Evolutionary conservation across 2,888 invertebrate genomes (phyloP).

Genomic region (Oscheius onirici): DNA sequence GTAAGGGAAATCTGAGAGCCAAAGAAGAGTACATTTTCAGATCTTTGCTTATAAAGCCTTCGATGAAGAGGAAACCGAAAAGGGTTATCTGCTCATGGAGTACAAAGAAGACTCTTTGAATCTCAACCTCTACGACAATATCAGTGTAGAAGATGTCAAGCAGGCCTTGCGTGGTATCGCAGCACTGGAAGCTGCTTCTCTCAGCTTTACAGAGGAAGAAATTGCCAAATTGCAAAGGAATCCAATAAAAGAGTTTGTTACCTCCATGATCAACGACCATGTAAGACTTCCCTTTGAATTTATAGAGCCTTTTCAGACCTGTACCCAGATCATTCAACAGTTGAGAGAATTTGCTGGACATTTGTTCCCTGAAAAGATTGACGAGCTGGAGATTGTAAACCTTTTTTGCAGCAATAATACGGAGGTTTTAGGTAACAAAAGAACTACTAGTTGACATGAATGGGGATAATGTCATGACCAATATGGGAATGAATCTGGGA

Average conservation of each 20-base stretch:
- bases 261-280: neutral
- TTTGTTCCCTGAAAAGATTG: neutral
- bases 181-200: slow-evolving; percentile 15
- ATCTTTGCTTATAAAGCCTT: neutral
- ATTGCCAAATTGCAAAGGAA: neutral
- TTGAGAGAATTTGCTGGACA: neutral
- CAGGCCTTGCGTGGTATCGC: slow-evolving; percentile 19
- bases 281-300: neutral
- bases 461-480: neutral
- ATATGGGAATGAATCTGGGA: neutral
- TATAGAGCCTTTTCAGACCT: neutral
- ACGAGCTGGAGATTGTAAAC: neutral
- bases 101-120: slow-evolving; percentile 31
- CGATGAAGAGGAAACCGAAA: slow-evolving; percentile 30
- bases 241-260: neutral
- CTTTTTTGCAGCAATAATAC: neutral
- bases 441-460: neutral
- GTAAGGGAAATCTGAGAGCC: neutral
- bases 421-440: neutral
- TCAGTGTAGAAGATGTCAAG: slow-evolving; percentile 11
- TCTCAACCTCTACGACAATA: slow-evolving; percentile 19
- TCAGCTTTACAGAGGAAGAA: slow-evolving; percentile 22
- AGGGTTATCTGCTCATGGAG: slow-evolving; percentile 47
- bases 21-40: neutral
- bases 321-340: neutral